Evolutionary conservation across 2,888 invertebrate genomes (phyloP).

Genomic region (Eupithecia abbreviata): DNA sequence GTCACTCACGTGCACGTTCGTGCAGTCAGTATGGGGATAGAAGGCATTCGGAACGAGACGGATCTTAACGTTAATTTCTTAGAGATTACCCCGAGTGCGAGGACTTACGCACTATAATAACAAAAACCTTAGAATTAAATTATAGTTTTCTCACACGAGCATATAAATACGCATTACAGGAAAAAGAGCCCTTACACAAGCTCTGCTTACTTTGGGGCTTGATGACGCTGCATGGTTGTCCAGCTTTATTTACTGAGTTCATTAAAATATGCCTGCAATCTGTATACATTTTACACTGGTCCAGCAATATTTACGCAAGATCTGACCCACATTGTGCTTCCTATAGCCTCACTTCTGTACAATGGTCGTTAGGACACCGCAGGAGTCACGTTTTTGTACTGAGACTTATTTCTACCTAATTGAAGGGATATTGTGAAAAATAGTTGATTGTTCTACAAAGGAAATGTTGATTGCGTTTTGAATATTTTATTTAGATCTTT

Average conservation of each 20-base stretch:
- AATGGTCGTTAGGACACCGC: slow-evolving; percentile 36
- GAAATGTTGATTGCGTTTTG: background rate
- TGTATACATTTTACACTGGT: slow-evolving; percentile 33
- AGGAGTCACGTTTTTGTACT: slow-evolving; percentile 40
- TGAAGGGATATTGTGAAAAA: slow-evolving; percentile 11
- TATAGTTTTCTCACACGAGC: no score
- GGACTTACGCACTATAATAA: no score
- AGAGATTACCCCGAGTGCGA: no score
- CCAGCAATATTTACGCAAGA: slow-evolving; percentile 42
- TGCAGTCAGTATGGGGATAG: no score
- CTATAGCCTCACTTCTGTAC: slow-evolving; percentile 32
- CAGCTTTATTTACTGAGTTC: background rate
- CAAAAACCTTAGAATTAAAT: no score
- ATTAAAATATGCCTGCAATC: background rate
- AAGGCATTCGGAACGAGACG: no score
- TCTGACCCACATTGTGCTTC: slow-evolving; percentile 44
- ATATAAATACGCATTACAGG: no score
- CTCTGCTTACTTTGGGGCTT: background rate
- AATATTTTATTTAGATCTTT: background rate
- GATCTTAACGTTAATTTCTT: no score
- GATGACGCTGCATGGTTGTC: background rate
- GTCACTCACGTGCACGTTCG: no score
- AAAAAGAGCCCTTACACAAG: background rate
- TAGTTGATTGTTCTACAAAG: background rate
- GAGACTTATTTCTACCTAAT: slow-evolving; percentile 8